Conservation (phyloP, 1,140 invertebrate species). For the Drosophila ohnishii region DNA sequence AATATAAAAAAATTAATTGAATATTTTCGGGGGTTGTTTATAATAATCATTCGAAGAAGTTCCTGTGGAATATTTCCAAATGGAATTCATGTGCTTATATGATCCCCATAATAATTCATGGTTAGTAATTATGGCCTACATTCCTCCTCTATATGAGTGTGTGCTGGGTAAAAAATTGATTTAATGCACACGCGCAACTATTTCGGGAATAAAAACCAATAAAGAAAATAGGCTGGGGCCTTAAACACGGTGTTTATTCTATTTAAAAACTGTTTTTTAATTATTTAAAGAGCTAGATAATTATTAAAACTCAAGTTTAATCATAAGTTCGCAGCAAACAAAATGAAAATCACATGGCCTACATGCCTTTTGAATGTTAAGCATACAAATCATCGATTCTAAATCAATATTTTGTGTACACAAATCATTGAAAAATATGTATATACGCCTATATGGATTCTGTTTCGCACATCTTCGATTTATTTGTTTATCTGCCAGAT, state of each 20-base stretch:
- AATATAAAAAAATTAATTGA: neutral
- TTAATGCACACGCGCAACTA: slow-evolving; percentile 36
- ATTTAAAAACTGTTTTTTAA: neutral
- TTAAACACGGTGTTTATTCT: neutral
- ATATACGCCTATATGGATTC: slow-evolving; percentile 35
- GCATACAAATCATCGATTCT: slow-evolving; percentile 35
- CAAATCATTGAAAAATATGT: slow-evolving; percentile 43
- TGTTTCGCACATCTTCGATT: slow-evolving; percentile 46
- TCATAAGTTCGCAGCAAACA: neutral
- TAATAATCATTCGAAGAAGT: slow-evolving; percentile 2
- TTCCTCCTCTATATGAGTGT: neutral
- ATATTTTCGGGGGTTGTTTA: neutral
- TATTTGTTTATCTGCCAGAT: slow-evolving; percentile 27
- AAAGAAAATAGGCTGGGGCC: neutral
- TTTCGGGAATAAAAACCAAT: slow-evolving; percentile 25
- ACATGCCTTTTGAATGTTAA: slow-evolving; percentile 13
- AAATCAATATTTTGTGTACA: slow-evolving; percentile 47
- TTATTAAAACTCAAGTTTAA: neutral
- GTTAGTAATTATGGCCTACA: slow-evolving; percentile 24
- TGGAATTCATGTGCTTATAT: neutral
- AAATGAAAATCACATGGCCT: slow-evolving; percentile 27
- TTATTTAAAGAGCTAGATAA: too few relatives aligned
- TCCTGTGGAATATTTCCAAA: slow-evolving; percentile 3
- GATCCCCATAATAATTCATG: slow-evolving; percentile 12
- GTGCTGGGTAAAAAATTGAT: slow-evolving; percentile 21